Evolutionary conservation across 1,140 invertebrate species (phyloP).

Genomic region (Bombus breviceps): DNA sequence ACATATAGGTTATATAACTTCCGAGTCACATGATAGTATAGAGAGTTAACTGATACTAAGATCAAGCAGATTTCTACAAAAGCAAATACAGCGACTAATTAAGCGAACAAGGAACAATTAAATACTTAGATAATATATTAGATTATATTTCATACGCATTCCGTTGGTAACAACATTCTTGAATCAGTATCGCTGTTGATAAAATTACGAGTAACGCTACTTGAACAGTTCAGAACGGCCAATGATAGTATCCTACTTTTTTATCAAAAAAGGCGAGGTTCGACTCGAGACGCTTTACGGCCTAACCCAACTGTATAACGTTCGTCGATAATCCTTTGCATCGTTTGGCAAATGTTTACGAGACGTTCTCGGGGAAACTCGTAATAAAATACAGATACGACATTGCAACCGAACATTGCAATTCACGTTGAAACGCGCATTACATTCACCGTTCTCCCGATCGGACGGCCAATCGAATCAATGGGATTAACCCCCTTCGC

Average conservation of each 20-base stretch:
- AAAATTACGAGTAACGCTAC: neutral
- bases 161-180: too few relatives aligned
- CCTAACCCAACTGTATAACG: neutral
- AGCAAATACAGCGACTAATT: neutral
- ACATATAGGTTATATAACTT: neutral
- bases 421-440: neutral
- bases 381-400: slow-evolving; percentile 14
- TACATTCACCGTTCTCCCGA: neutral
- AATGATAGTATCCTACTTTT: neutral
- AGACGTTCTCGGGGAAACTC: too few relatives aligned
- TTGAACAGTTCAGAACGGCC: neutral
- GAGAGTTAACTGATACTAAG: neutral
- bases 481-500: neutral
- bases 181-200: neutral
- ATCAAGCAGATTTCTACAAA: neutral
- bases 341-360: slow-evolving; percentile 1
- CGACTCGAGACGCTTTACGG: neutral
- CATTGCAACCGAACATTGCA: neutral
- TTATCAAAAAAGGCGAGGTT: slow-evolving; percentile 26
- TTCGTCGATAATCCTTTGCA: slow-evolving; percentile 7
- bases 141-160: neutral
- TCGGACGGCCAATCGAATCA: neutral
- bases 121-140: neutral
- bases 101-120: neutral
- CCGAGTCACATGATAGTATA: neutral